A percentile compares a stretch with the other conserved stretches of the same genome.
phyloP scores from a whole-genome alignment of 2,888 invertebrate species.

The Ecliptopera silaceata region DNA sequence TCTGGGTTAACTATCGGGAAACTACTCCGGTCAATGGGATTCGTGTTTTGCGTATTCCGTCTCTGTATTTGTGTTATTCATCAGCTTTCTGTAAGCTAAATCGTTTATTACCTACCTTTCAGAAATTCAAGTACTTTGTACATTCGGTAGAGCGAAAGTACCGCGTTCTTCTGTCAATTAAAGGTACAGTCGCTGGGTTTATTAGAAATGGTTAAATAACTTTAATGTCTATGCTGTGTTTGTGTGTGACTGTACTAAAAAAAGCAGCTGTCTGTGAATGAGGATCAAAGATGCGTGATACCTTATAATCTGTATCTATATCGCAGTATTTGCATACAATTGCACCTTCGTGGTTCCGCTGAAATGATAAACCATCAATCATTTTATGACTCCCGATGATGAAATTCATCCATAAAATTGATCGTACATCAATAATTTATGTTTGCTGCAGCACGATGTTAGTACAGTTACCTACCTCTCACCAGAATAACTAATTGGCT shows the following conservation, averaged over 20 bases:
- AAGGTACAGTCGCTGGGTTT: too few species aligned
- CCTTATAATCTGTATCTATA: conserved; percentile 25
- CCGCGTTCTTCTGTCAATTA: too few species aligned
- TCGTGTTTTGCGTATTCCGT: conserved; percentile 31
- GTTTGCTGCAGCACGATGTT: conserved; percentile 1
- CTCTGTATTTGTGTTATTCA: conserved; percentile 13
- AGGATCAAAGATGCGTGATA: conserved; percentile 15
- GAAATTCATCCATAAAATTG: conserved; percentile 30
- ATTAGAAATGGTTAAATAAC: too few species aligned
- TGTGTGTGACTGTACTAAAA: neutral
- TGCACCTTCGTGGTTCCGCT: conserved; percentile 39
- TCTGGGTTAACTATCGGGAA: conserved; percentile 63
- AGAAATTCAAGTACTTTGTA: neutral
- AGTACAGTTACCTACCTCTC: neutral
- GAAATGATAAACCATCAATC: conserved; percentile 34
- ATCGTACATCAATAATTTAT: conserved; percentile 32
- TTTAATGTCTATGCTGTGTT: too few species aligned
- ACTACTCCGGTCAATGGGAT: conserved; percentile 44
- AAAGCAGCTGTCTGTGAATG: neutral
- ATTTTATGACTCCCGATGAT: conserved; percentile 33
- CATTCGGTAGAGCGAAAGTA: too few species aligned
- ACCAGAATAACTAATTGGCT: too few species aligned
- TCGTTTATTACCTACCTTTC: neutral
- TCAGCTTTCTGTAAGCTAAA: conserved; percentile 1
- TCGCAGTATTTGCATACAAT: conserved; percentile 54